Percentiles rank a stretch among this genome's conserved stretches.
These are phyloP conservation scores for Zaprionus kolodkinae DNA, from an alignment of 1,140 invertebrate species.

Conservation along the genomic window DNA sequence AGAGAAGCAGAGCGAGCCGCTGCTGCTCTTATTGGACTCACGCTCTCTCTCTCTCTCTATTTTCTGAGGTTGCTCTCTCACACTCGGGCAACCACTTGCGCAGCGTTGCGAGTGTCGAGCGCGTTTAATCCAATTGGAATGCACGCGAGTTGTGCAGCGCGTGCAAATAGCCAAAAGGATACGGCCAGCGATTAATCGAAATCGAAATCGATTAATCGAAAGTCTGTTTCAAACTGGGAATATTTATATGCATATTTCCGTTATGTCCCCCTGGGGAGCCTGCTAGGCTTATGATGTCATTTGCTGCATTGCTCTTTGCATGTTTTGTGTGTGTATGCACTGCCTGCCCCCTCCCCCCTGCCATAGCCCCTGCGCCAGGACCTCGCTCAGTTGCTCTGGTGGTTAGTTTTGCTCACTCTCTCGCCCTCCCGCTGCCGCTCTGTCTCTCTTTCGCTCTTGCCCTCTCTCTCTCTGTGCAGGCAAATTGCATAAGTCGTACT, in stretches of 20 bases:
- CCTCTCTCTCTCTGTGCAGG: slow-evolving; percentile 20
- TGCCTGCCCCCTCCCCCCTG: slow-evolving; percentile 36
- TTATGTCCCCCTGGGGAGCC: too few relatives aligned
- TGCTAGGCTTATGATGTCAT: slow-evolving; percentile 11
- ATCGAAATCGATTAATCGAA: not conserved
- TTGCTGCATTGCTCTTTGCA: slow-evolving; percentile 55
- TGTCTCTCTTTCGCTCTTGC: slow-evolving; percentile 3
- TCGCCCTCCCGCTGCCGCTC: not conserved
- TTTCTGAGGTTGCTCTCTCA: slow-evolving; percentile 1
- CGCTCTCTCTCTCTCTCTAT: slow-evolving; percentile 5
- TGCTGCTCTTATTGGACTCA: slow-evolving; percentile 34
- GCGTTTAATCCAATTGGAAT: slow-evolving; percentile 77
- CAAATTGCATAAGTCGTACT: slow-evolving; percentile 62
- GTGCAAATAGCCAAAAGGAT: slow-evolving; percentile 13
- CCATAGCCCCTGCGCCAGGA: slow-evolving; percentile 13
- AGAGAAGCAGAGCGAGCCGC: slow-evolving; percentile 3
- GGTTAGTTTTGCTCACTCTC: slow-evolving; percentile 61
- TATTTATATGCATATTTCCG: too few relatives aligned
- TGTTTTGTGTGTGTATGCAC: slow-evolving; percentile 74
- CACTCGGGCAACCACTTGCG: slow-evolving; percentile 60
- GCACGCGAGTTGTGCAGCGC: slow-evolving; percentile 56
- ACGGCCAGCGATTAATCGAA: not conserved
- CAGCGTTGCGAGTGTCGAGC: slow-evolving; percentile 28
- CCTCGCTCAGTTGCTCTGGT: slow-evolving; percentile 37
- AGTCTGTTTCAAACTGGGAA: not conserved